Evolutionary conservation across 2,797 vertebrate genomes (phyloP).

Genomic region (Spea hammondii): DNA sequence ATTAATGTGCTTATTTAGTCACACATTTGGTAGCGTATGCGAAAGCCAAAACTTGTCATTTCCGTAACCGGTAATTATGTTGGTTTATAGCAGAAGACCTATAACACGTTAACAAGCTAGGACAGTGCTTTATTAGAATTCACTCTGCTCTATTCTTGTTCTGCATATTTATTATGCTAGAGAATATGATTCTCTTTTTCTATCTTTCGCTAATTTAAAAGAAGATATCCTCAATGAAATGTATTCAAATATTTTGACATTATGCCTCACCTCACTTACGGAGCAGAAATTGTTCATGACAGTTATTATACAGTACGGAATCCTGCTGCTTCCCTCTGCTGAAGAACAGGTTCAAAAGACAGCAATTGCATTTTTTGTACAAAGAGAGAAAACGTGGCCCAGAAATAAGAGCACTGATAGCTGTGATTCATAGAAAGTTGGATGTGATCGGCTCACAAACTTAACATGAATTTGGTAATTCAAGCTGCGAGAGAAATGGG

Average conservation of each 20-base stretch:
- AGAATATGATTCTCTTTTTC: constrained; percentile 77
- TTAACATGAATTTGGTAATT: constrained; percentile 56
- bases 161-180: constrained; percentile 79
- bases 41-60: constrained; percentile 74
- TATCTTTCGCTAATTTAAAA: constrained; percentile 82
- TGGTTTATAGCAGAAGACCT: constrained; percentile 76
- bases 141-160: constrained; percentile 65
- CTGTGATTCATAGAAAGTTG: constrained; percentile 76
- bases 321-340: constrained; percentile 77
- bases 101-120: constrained; percentile 70
- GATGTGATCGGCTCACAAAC: constrained; percentile 67
- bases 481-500: constrained; percentile 55
- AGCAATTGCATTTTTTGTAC: constrained; percentile 75
- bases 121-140: constrained; percentile 75
- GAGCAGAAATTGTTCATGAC: constrained; percentile 99
- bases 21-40: constrained; percentile 66
- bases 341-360: constrained; percentile 81
- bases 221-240: constrained; percentile 89
- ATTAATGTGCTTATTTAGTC: constrained; percentile 71
- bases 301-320: constrained; percentile 88
- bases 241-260: constrained; percentile 99
- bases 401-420: constrained; percentile 73
- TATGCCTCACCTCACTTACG: constrained; percentile 97
- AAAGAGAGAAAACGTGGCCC: constrained; percentile 74
- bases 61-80: constrained; percentile 78